Base-by-base conservation (phyloP, 1,140 invertebrate genomes). In the Hyles euphorbiae region DNA sequence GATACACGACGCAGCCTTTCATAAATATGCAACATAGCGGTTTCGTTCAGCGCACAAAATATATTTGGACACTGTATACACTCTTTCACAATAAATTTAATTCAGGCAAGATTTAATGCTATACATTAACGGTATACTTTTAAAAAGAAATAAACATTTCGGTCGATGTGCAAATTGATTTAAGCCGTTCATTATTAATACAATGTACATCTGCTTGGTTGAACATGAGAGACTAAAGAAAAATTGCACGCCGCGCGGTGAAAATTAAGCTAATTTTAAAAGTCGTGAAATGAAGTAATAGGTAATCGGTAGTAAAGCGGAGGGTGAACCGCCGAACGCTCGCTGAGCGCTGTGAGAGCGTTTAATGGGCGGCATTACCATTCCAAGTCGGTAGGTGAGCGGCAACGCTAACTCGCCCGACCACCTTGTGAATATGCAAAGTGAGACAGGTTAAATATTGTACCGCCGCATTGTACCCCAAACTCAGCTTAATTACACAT, bases 381-480 rank as follows among this genome's bases (percentile, higher is more conserved):
- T 83, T 78, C 77, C 63, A 63, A 70, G 74, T 67, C 72, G 72
- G 71, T 68, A 72, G 72, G 70, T 67, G 68, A 61, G 60, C 64
- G 60, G 64, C 45, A 22, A 61, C 68, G 74, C 69, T 67, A 59
- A 69, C 67, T 71, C 60, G 68, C 58, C 63, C 70, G 61, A 76
- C 74, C 78, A 70, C 78, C 77, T 76, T 74, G 70, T 85, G 77
- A 85, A 82, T 85, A 85, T 85, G 82, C 77, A 81, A 79, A 82
- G 72, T 73, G 74, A 68, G 60, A 74, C 63, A 67, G 65, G 70
- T 79, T 73, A 80, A 84, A 82, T 79, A 82, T 84, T 73, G 69
- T 66, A 68, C 74, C 65, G 61, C 68, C 76, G 65, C 74, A 72
- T 77, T 71, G 64, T 70, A 63, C 60, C 64, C 60, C 68, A 78